phyloP scores from a whole-genome alignment of 2,888 invertebrate genomes.

The Drosophila setosimentum region DNA sequence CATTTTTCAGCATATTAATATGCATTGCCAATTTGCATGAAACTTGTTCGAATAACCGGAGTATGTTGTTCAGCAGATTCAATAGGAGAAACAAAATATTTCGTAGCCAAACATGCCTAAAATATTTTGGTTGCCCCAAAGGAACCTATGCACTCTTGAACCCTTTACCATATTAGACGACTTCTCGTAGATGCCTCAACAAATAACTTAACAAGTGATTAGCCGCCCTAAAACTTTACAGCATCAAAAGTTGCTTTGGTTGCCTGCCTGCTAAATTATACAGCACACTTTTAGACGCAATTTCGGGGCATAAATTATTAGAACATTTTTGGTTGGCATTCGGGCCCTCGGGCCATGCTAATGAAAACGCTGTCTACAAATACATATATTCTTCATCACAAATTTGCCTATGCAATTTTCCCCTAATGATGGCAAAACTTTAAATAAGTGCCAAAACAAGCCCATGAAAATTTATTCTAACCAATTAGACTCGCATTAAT shows the following conservation, averaged over 20 bases:
- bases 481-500: slow-evolving; percentile 53
- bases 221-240: slow-evolving; percentile 62
- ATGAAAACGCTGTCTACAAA: slow-evolving; percentile 46
- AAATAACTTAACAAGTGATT: slow-evolving; percentile 74
- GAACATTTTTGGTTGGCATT: slow-evolving; percentile 29
- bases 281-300: slow-evolving; percentile 48
- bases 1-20: slow-evolving; percentile 35
- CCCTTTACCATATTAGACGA: neutral
- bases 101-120: slow-evolving; percentile 37
- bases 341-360: slow-evolving; percentile 16
- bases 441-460: slow-evolving; percentile 10
- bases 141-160: neutral
- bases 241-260: slow-evolving; percentile 54
- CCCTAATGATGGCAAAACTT: slow-evolving; percentile 41
- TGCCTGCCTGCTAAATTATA: slow-evolving; percentile 35
- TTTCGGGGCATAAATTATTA: slow-evolving; percentile 63
- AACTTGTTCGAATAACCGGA: slow-evolving; percentile 52
- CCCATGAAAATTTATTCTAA: slow-evolving; percentile 21
- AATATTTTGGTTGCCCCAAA: slow-evolving; percentile 43
- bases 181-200: slow-evolving; percentile 38
- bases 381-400: slow-evolving; percentile 38
- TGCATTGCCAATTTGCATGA: slow-evolving; percentile 45
- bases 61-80: slow-evolving; percentile 26
- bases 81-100: slow-evolving; percentile 18
- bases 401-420: slow-evolving; percentile 53